Evolutionary conservation across 2,888 invertebrate genomes (phyloP).

Genomic region (Isoperla grammatica): DNA sequence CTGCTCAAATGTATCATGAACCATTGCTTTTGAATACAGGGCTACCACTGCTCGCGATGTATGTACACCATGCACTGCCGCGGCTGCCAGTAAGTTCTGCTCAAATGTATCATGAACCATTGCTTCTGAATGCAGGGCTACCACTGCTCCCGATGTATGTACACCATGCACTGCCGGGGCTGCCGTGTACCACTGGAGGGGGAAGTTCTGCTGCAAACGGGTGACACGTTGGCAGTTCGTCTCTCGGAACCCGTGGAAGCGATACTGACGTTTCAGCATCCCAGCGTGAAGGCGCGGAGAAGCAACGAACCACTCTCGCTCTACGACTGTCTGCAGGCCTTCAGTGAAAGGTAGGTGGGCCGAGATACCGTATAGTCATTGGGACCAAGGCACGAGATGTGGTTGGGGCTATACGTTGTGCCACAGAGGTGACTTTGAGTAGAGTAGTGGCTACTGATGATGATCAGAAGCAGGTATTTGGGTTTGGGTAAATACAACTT

Average conservation of each 20-base stretch:
- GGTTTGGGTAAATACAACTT: too few species aligned
- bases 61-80: constrained; percentile 51
- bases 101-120: too few species aligned
- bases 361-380: too few species aligned
- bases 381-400: too few species aligned
- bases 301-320: constrained; percentile 51
- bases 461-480: too few species aligned
- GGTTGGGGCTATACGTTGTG: too few species aligned
- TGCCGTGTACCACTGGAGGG: constrained; percentile 48
- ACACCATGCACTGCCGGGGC: constrained; percentile 51
- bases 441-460: too few species aligned
- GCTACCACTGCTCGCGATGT: constrained; percentile 54
- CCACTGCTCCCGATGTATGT: constrained; percentile 55
- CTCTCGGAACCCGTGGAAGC: constrained; percentile 40
- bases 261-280: constrained; percentile 41
- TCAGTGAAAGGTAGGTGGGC: constrained; percentile 50
- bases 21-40: too few species aligned
- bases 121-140: too few species aligned
- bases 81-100: constrained; percentile 54
- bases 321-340: constrained; percentile 57
- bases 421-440: too few species aligned
- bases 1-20: too few species aligned
- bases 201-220: constrained; percentile 48
- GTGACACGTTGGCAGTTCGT: constrained; percentile 50
- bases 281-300: constrained; percentile 46